Evolutionary conservation across 2,113 vertebrate genomes (phyloP).

Genomic region (Ancistrus triradiatus): DNA sequence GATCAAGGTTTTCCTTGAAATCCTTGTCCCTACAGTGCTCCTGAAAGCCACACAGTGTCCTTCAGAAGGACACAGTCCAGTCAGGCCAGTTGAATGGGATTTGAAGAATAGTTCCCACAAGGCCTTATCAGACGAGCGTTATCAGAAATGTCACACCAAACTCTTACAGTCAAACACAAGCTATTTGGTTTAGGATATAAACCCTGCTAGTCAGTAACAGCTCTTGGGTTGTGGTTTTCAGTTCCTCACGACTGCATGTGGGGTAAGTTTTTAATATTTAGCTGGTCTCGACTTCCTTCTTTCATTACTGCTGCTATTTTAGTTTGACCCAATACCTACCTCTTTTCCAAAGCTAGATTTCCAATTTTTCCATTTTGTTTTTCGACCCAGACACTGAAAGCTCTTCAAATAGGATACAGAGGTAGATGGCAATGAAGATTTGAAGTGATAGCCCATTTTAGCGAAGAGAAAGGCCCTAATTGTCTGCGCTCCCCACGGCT

Average conservation of each 20-base stretch:
- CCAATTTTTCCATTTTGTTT: slow-evolving; percentile 23
- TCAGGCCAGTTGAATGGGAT: neutral
- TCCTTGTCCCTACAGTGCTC: too few relatives aligned
- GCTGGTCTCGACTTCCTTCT: neutral
- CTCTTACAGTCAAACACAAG: slow-evolving; percentile 6
- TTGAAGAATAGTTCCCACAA: neutral
- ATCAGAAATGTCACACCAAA: neutral
- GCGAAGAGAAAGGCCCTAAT: slow-evolving; percentile 81
- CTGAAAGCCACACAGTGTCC: slow-evolving; percentile 27
- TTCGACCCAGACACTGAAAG: slow-evolving; percentile 58
- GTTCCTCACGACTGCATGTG: neutral
- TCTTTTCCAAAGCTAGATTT: slow-evolving; percentile 19
- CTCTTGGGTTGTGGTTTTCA: neutral
- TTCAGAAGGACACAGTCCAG: slow-evolving; percentile 11
- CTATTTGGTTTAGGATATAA: slow-evolving; percentile 25
- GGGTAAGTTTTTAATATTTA: slow-evolving; percentile 9
- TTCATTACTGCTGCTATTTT: slow-evolving; percentile 11
- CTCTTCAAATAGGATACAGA: slow-evolving; percentile 63
- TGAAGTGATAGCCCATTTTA: slow-evolving; percentile 86
- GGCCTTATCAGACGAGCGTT: slow-evolving; percentile 2
- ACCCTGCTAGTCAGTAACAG: neutral
- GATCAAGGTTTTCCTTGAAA: slow-evolving; percentile 32
- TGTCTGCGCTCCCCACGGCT: slow-evolving; percentile 77
- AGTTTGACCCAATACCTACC: neutral
- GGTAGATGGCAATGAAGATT: slow-evolving; percentile 77